phyloP scores from a whole-genome alignment of 64 coral and sea anemone species.

The Astreopora myriophthalma region DNA sequence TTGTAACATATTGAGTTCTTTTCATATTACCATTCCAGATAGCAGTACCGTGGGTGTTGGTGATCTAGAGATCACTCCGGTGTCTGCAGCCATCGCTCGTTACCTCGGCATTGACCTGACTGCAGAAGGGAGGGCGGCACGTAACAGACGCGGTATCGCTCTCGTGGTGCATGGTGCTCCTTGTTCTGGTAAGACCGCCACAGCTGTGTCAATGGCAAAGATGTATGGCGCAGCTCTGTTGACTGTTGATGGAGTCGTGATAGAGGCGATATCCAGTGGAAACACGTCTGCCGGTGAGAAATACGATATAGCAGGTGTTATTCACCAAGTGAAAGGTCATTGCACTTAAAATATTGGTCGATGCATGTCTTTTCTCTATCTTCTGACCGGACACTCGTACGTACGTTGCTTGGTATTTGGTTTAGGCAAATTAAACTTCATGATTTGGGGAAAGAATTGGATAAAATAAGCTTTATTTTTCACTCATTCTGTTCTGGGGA shows the following conservation, averaged over 20 bases:
- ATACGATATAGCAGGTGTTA: too few relatives aligned
- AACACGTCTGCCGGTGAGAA: conserved; percentile 85
- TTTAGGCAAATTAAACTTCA: too few relatives aligned
- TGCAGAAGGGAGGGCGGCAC: conserved; percentile 91
- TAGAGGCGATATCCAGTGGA: conserved; percentile 84
- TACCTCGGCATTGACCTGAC: conserved; percentile 98
- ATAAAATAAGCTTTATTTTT: too few relatives aligned
- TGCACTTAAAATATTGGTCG: too few relatives aligned
- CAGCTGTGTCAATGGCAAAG: conserved; percentile 81
- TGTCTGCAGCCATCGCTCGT: conserved; percentile 96
- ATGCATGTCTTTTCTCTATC: too few relatives aligned
- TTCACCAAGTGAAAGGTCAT: too few relatives aligned
- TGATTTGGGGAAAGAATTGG: too few relatives aligned
- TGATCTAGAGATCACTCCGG: conserved; percentile 97
- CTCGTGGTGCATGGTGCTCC: conserved; percentile 88
- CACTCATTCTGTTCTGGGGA: too few relatives aligned
- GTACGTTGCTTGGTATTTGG: too few relatives aligned
- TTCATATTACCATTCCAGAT: background rate
- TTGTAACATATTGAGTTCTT: too few relatives aligned
- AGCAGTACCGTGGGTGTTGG: conserved; percentile 80
- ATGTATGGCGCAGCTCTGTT: conserved; percentile 81
- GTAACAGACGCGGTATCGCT: conserved; percentile 94
- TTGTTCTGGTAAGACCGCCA: conserved; percentile 90
- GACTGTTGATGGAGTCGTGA: conserved; percentile 90
- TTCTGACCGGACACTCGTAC: too few relatives aligned